Percentiles rank a stretch among this genome's conserved stretches.
These are phyloP conservation scores for Tenebrio molitor DNA, from an alignment of 1,140 invertebrate genomes.

Conservation along the genomic window DNA sequence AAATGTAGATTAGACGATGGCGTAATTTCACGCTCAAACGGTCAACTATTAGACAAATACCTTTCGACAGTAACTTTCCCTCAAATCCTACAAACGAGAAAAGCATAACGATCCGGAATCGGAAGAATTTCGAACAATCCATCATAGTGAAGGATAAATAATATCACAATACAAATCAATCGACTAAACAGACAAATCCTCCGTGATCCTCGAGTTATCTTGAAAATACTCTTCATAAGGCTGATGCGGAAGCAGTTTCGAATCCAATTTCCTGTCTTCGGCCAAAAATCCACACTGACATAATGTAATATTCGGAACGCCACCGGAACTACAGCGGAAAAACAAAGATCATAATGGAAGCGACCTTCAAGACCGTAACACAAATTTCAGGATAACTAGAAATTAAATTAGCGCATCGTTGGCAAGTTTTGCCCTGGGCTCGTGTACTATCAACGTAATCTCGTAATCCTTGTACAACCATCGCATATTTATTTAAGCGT, in stretches of 20 bases:
- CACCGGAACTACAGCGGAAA: neutral
- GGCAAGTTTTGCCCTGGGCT: neutral
- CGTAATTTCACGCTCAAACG: slow-evolving; percentile 27
- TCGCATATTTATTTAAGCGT: neutral
- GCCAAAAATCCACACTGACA: neutral
- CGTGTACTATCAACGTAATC: neutral
- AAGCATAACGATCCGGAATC: neutral
- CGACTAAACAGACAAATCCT: slow-evolving; percentile 9
- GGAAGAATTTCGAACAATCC: neutral
- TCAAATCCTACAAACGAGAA: too few species aligned
- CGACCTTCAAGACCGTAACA: neutral
- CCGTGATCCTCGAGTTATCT: neutral
- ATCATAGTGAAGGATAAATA: neutral
- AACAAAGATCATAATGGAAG: neutral
- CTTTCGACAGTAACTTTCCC: too few species aligned
- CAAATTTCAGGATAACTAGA: slow-evolving; percentile 1
- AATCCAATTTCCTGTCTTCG: slow-evolving; percentile 2
- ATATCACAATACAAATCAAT: slow-evolving; percentile 15
- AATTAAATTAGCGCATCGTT: slow-evolving; percentile 28
- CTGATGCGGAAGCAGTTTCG: neutral
- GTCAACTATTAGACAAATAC: neutral
- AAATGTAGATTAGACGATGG: slow-evolving; percentile 16
- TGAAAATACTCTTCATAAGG: neutral
- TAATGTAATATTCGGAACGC: neutral
- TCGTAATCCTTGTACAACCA: neutral